These are phyloP conservation scores for Callinectes sapidus DNA, from an alignment of 2,888 invertebrate species.

Conservation along the genomic window DNA sequence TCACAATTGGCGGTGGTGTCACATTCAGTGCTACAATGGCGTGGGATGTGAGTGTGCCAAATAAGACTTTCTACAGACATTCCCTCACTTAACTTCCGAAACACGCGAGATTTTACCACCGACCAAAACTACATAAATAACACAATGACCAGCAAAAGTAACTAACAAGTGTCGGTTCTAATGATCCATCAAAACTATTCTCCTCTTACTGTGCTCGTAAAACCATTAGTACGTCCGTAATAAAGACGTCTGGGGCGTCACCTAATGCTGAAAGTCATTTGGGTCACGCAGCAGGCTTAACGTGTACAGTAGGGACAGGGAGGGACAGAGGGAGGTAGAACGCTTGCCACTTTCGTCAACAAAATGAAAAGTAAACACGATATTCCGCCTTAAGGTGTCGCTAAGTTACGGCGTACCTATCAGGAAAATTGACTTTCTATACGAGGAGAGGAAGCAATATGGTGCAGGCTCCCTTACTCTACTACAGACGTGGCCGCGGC, in stretches of 20 bases:
- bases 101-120: neutral
- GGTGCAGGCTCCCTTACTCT: neutral
- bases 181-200: neutral
- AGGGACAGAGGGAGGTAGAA: neutral
- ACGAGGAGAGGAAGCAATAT: neutral
- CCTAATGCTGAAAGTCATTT: neutral
- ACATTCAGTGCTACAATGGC: neutral
- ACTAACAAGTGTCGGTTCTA: neutral
- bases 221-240: neutral
- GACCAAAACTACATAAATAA: neutral
- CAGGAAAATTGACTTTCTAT: conserved; percentile 2
- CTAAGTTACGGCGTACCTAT: neutral
- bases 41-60: neutral
- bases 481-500: neutral
- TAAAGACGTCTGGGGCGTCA: neutral
- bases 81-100: neutral
- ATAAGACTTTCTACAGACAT: neutral
- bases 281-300: neutral
- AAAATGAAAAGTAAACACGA: neutral
- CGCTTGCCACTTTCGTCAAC: neutral
- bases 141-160: neutral
- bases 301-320: neutral
- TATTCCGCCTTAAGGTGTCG: neutral
- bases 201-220: neutral
- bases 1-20: too few relatives aligned